Percentiles rank a stretch among this genome's conserved stretches.
These are phyloP conservation scores for Pomatorhinus ruficollis DNA, from an alignment of 2,113 vertebrate species.

Conservation along the genomic window DNA sequence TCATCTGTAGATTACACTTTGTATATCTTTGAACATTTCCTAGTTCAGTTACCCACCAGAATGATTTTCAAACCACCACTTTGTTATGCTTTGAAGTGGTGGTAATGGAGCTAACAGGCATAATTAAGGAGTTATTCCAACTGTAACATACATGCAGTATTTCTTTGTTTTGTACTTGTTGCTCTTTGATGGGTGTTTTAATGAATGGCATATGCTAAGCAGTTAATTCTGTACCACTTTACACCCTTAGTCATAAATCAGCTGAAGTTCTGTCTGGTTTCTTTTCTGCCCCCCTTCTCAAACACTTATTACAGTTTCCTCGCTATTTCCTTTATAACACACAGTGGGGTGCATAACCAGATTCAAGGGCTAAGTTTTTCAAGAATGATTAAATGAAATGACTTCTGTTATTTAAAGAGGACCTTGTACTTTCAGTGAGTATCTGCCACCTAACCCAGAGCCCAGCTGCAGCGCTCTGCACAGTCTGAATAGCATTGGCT, in stretches of 20 bases:
- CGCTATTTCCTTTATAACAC: background rate
- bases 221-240: conserved; percentile 2
- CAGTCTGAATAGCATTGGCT: background rate
- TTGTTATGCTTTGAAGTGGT: background rate
- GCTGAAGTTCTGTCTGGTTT: background rate
- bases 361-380: background rate
- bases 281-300: background rate
- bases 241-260: background rate
- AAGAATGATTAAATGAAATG: background rate
- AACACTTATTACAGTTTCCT: background rate
- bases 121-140: background rate
- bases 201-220: background rate
- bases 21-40: background rate
- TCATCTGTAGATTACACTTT: background rate
- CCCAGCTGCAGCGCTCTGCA: background rate
- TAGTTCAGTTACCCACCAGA: background rate
- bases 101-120: background rate
- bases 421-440: background rate
- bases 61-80: background rate
- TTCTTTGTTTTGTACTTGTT: conserved; percentile 1
- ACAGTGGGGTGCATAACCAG: background rate
- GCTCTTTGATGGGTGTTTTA: background rate
- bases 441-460: background rate
- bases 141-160: background rate
- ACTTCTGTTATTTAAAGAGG: background rate